Base-by-base conservation (phyloP, 2,113 vertebrate species). In the Craseonycteris thonglongyai region DNA sequence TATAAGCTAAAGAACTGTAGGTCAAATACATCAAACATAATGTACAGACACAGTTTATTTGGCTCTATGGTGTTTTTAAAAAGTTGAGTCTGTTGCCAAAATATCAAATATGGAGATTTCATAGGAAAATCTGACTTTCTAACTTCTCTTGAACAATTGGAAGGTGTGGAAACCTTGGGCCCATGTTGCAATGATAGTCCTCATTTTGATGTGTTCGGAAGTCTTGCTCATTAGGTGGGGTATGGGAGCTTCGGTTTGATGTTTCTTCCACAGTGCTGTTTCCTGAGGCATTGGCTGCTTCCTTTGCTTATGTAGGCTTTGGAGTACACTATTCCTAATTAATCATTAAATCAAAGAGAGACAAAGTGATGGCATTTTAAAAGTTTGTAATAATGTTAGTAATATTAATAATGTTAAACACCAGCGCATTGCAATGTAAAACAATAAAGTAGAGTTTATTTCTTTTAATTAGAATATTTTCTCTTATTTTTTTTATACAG, bases 391-490 rank as follows among this genome's bases (percentile, higher is more conserved):
- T 82, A 76, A 88, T n/a, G 26, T 40, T 40, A 13, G 15, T 88
- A 71, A 19, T 56, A 33, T 78, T 61, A 51, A n/a, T 78, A 79
- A 74, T 61, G 9, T n/a, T 54, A 74, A n/a, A 38, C 1, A 45
- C 3, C 6, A n/a, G 4, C 47, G 7, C 22, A 30, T 35, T 68
- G 1, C 81, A 81, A 68, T 61, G 1, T 75, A 88, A 92, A 84
- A 79, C 51, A 54, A 47, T 79, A n/a, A 82, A 68, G 33, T 74
- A 68, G 21, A 14, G 22, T 45, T 42, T 89, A 49, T 82, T 82
- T 78, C 12, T 69, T 69, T 95, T 68, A n/a, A 76, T 91, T 95
- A 49, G 28, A 86, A 71, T 59, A 75, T 51, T 84, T 82, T 72
- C 19, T 89, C 81, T 76, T 69, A 19, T 56, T 66, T 88, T 91